Evolutionary conservation across 2,797 vertebrate species (phyloP), one percentile per base, ranked within the genome.

Genomic region (Trematomus bernacchii): DNA sequence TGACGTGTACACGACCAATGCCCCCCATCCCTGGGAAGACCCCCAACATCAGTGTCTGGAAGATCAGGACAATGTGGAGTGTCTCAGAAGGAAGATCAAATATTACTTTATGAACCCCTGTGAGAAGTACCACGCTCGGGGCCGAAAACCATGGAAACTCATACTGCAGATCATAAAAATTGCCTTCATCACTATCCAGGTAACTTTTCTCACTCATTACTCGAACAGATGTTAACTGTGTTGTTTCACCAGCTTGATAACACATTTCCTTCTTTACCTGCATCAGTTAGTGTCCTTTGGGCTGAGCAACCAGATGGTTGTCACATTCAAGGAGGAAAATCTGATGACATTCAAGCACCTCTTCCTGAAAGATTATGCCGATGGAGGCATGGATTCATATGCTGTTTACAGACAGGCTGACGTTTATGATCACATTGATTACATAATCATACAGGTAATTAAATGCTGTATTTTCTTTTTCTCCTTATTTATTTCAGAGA

Each of bases 41-140:
- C 46, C 79, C 30, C 76, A 72, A 2, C 33, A 67, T 6, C 62
- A 76, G 48, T 47, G 77, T 16, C 11, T 16, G 11, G 78, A 68
- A 33, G 79, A 91, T 12, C 21, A 19, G 18, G 75, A 86, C 12
- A 7, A 53, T 0, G 96, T 96, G 89, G 96, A 97, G 52, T 75
- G 90, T 77, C 95, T 99, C 90, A 95, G 96, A 77, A 94, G 96
- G 76, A 99, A 96, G 83, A 95, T 99, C 78, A 98, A 98, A 75
- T 99, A 96, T 87, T 98, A 94, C 89, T 99, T 99, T 83, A 99
- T 99, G 98, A 99, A 97, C 83, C 98, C 98, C 0, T 99, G 97
- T 83, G 98, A 99, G 84, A 99, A 99, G 86, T 99, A 97, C 85
- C 94, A 95, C 60, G 97, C 98, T n/a, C 95, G 97, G 0, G 96